A percentile compares a stretch with the other conserved stretches of the same genome.
phyloP scores from a whole-genome alignment of 2,797 vertebrate genomes.

The Poeciliopsis infans region DNA sequence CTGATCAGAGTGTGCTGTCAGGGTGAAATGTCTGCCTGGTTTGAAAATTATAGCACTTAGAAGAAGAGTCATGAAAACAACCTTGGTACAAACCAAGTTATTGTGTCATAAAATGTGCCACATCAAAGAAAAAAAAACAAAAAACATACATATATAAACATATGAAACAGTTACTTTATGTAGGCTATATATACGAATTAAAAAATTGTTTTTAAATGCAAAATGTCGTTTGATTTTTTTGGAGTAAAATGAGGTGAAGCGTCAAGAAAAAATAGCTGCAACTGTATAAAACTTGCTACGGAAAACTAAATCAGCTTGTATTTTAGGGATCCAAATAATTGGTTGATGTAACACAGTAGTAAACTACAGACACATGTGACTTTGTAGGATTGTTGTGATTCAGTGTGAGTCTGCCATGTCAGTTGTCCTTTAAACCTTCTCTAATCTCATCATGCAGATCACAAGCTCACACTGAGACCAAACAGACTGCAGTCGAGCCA shows the following conservation, averaged over 20 bases:
- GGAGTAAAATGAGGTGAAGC: not conserved
- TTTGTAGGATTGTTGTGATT: slow-evolving; percentile 8
- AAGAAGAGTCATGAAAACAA: slow-evolving; percentile 9
- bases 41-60: slow-evolving; percentile 32
- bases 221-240: not conserved
- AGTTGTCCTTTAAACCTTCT: slow-evolving; percentile 33
- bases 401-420: not conserved
- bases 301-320: not conserved
- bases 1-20: slow-evolving; percentile 35
- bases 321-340: not conserved
- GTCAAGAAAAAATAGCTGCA: not conserved
- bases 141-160: not conserved
- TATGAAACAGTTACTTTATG: not conserved
- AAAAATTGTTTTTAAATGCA: not conserved
- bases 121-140: too few species aligned
- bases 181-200: not conserved
- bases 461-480: slow-evolving; percentile 20
- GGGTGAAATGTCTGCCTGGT: slow-evolving; percentile 28
- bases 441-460: slow-evolving; percentile 55
- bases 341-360: not conserved
- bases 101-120: not conserved
- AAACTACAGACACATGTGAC: not conserved
- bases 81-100: not conserved
- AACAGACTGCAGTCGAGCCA: slow-evolving; percentile 22
- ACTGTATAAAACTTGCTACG: not conserved